Percentiles rank a stretch among this genome's conserved stretches.
Conservation (phyloP, 30 jellyfish, hydroid and myxozoan genomes). For the Aurelia coerulea region DNA sequence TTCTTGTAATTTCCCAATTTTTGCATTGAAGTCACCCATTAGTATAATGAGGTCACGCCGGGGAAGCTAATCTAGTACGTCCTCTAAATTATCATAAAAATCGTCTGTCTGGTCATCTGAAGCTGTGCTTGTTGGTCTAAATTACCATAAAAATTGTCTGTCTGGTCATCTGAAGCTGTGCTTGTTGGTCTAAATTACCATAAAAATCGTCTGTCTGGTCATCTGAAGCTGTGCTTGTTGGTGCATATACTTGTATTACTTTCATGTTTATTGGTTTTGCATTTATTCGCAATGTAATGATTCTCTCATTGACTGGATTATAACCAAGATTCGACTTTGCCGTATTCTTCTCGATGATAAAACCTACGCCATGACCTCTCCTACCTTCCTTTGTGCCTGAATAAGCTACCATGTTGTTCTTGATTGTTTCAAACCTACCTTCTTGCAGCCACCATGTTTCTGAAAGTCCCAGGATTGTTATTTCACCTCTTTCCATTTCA, state of each 20-base stretch:
- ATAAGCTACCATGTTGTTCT: conserved; percentile 5
- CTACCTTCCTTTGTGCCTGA: conserved; percentile 44
- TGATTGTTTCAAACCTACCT: conserved; percentile 14
- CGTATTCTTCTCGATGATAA: conserved; percentile 11
- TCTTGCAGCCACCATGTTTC: conserved; percentile 34
- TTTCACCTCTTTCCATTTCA: conserved; percentile 11
- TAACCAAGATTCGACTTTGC: conserved; percentile 3
- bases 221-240: conserved; percentile 16
- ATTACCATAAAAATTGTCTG: too few species aligned
- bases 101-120: too few species aligned
- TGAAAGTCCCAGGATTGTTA: conserved; percentile 19
- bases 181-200: too few species aligned
- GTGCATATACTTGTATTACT: conserved; percentile 12
- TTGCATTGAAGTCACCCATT: too few species aligned
- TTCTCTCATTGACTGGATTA: conserved; percentile 29
- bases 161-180: background rate
- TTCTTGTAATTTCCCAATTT: too few species aligned
- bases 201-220: background rate
- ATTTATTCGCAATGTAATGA: conserved; percentile 2
- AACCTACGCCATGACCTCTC: conserved; percentile 25
- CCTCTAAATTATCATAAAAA: too few species aligned
- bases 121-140: too few species aligned
- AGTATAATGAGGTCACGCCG: too few species aligned
- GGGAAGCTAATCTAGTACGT: too few species aligned
- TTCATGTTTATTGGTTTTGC: conserved; percentile 28